Evolutionary conservation across 2,888 invertebrate genomes (phyloP), one percentile per base, ranked within the genome.

Genomic region (Clepsis dumicolana): DNA sequence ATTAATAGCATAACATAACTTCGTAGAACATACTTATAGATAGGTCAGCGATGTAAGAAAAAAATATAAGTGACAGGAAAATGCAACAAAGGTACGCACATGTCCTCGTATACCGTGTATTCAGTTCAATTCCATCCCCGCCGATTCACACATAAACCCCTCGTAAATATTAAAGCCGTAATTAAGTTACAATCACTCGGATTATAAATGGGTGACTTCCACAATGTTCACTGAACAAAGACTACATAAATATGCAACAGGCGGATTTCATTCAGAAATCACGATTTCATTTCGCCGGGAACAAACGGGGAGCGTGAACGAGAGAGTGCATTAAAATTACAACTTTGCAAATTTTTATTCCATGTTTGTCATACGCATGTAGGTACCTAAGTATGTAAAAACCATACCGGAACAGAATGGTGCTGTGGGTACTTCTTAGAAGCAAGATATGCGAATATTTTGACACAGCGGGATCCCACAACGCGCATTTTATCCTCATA

Each of bases 201-300:
- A 65, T 63, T 63, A 53, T 61, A 70, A 69, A 64, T 64, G 60
- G 61, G 52, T 53, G 60, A 64, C 64, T 60, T 50, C 44, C 54
- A 48, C 21, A 70, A 61, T 61, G 64, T 57, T 65, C 63, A 16
- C 64, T 32, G 59, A 65, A 67, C 70, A 70, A 70, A 65, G 60
- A 67, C 50, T 24, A 44, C 54, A 72, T 72, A 71, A 72, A 72
- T 72, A 72, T 72, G 72, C 72, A 72, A 71, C 71, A 72, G 72
- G 67, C 60, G 38, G 60, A 48, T 67, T 27, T 21, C 54, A 65
- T 64, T 66, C 70, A 64, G 41, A 59, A 69, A 65, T 65, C 65
- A 65, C 53, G 53, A 44, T 66, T 71, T 70, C 60, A 69, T 69
- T 66, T 52, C 24, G 54, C 10, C 18, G 32, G 18, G 38, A 35